Percentiles rank a stretch among this genome's conserved stretches.
These are phyloP conservation scores for Malacoctenus gilli DNA, from an alignment of 2,797 vertebrate genomes.

Conservation along the genomic window DNA sequence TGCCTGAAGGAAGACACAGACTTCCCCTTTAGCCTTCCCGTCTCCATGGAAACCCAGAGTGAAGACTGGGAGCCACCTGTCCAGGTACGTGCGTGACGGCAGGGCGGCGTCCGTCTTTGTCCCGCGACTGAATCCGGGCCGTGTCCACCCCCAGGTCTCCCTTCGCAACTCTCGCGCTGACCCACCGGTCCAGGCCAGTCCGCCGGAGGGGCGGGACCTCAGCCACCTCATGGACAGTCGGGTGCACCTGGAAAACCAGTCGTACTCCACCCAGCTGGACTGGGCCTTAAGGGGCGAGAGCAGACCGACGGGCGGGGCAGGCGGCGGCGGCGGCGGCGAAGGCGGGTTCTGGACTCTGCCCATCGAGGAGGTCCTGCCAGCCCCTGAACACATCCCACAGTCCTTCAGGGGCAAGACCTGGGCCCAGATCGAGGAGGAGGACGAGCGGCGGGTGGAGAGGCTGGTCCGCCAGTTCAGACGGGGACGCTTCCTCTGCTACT, in stretches of 20 bases:
- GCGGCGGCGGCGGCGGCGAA: not conserved
- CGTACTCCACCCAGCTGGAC: slow-evolving; percentile 81
- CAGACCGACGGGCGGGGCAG: slow-evolving; percentile 1
- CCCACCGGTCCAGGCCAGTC: slow-evolving; percentile 44
- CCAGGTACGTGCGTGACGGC: slow-evolving; percentile 47
- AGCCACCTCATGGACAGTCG: slow-evolving; percentile 80
- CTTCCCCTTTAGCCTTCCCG: slow-evolving; percentile 76
- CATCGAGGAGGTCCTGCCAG: slow-evolving; percentile 82
- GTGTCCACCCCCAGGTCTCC: slow-evolving; percentile 19
- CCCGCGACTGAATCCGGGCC: not conserved
- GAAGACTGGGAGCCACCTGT: slow-evolving; percentile 84
- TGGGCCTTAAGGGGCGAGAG: slow-evolving; percentile 69
- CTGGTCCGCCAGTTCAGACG: slow-evolving; percentile 87
- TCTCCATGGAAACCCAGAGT: slow-evolving; percentile 79
- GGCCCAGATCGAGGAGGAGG: slow-evolving; percentile 89
- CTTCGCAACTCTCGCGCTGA: not conserved
- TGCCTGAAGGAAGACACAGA: slow-evolving; percentile 72
- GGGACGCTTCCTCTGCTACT: slow-evolving; percentile 86
- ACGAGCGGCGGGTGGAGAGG: slow-evolving; percentile 86
- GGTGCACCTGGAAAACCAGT: slow-evolving; percentile 83
- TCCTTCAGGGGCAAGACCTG: slow-evolving; percentile 89
- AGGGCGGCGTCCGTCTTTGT: no score
- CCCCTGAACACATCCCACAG: slow-evolving; percentile 84
- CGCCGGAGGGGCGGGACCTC: slow-evolving; percentile 53
- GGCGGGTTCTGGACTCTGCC: slow-evolving; percentile 49